Percentiles rank a stretch among this genome's conserved stretches.
Conservation (phyloP, 2,888 invertebrate genomes). For the Altica lythri region DNA sequence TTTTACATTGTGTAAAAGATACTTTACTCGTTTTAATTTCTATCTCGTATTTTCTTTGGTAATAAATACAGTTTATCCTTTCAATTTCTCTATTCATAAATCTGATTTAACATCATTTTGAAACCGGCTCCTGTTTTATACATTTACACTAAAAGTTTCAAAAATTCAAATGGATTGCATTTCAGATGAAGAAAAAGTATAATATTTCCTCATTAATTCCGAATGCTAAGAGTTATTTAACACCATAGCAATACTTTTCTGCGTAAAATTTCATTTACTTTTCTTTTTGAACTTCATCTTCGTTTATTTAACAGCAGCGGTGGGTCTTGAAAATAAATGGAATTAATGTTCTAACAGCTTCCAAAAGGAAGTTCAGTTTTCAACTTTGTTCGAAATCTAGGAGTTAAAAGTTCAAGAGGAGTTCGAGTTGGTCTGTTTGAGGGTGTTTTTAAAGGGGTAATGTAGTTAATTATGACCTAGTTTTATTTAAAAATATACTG, state of each 20-base stretch:
- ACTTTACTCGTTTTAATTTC: neutral
- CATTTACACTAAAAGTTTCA: neutral
- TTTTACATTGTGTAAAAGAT: neutral
- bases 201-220: constrained; percentile 16
- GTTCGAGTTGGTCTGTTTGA: no score
- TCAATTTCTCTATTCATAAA: no score
- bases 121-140: neutral
- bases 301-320: constrained; percentile 7
- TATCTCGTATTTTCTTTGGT: no score
- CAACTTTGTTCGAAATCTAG: neutral
- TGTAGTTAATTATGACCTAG: no score
- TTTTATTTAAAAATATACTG: no score
- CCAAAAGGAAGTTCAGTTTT: neutral
- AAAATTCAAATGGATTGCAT: neutral
- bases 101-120: no score
- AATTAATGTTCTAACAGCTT: constrained; percentile 20
- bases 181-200: neutral
- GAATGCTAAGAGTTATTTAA: constrained; percentile 13
- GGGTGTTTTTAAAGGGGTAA: no score
- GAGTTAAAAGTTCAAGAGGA: neutral
- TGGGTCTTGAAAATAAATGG: constrained; percentile 1
- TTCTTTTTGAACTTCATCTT: constrained; percentile 16
- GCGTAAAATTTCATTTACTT: constrained; percentile 15
- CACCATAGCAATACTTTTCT: constrained; percentile 8
- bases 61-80: no score